Conservation (phyloP, 2,888 invertebrate genomes). For the Lasioglossum oenotherae region DNA sequence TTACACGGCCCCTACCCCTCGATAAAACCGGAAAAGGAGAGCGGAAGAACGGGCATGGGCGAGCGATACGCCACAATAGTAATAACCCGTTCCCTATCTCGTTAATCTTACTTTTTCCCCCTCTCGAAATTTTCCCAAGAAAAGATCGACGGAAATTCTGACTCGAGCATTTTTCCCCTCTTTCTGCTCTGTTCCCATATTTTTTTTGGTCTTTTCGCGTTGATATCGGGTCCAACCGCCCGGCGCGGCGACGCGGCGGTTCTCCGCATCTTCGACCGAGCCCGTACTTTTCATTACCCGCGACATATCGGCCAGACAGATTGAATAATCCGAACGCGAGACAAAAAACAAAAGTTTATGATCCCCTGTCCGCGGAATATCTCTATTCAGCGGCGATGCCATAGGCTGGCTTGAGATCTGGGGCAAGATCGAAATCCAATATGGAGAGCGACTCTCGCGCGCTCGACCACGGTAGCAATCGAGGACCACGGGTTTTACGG, state of each 20-base stretch:
- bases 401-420: constrained; percentile 44
- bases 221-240: neutral
- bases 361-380: constrained; percentile 39
- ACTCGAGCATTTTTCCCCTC: neutral
- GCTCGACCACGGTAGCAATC: constrained; percentile 32
- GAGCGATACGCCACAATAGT: constrained; percentile 19
- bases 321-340: constrained; percentile 48
- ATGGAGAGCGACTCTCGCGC: constrained; percentile 34
- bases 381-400: constrained; percentile 45
- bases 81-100: constrained; percentile 20
- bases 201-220: neutral
- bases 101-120: constrained; percentile 16
- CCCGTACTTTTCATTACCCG: constrained; percentile 44
- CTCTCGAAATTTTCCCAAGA: neutral
- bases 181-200: neutral
- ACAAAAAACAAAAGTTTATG: constrained; percentile 46
- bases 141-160: constrained; percentile 18
- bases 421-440: constrained; percentile 65
- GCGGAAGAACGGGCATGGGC: neutral
- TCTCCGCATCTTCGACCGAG: neutral
- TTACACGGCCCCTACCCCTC: constrained; percentile 14
- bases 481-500: constrained; percentile 68
- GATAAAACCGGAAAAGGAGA: constrained; percentile 18
- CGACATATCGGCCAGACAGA: constrained; percentile 45
- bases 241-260: neutral